These are phyloP conservation scores for Belgica antarctica DNA, from an alignment of 2,888 invertebrate species.

Conservation along the genomic window DNA sequence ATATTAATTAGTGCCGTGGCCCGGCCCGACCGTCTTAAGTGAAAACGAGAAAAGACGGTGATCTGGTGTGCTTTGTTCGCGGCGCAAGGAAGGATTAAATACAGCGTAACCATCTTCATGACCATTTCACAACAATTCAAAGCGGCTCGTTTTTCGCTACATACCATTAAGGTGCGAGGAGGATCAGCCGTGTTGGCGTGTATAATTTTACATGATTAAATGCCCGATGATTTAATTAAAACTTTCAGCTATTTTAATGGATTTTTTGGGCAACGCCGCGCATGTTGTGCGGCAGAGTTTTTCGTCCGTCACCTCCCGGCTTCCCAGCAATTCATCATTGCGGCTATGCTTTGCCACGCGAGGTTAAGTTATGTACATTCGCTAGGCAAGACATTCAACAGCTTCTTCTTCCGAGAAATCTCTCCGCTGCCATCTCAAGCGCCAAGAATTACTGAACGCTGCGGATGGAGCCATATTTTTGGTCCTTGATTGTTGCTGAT, in stretches of 20 bases:
- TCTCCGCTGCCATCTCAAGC: neutral
- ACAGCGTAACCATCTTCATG: too few relatives aligned
- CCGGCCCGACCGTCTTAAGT: neutral
- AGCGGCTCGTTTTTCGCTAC: constrained; percentile 32
- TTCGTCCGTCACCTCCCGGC: neutral
- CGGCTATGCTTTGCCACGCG: constrained; percentile 8
- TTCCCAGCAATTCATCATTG: constrained; percentile 1
- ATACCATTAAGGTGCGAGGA: constrained; percentile 4
- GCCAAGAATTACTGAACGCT: neutral
- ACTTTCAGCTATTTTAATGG: neutral
- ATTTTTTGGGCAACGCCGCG: neutral
- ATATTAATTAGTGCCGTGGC: constrained; percentile 37
- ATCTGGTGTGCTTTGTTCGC: neutral
- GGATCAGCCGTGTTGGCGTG: neutral
- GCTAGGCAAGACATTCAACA: constrained; percentile 19
- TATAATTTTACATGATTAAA: constrained; percentile 37
- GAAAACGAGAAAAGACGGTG: neutral
- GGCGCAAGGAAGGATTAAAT: constrained; percentile 23
- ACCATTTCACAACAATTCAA: constrained; percentile 10
- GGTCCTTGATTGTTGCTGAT: neutral
- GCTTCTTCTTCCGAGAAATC: constrained; percentile 18
- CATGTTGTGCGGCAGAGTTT: constrained; percentile 12
- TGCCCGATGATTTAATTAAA: constrained; percentile 22
- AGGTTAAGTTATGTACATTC: neutral
- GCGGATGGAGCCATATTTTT: neutral